phyloP scores from a whole-genome alignment of 2,888 invertebrate genomes.

The Trachelus troglodyta region DNA sequence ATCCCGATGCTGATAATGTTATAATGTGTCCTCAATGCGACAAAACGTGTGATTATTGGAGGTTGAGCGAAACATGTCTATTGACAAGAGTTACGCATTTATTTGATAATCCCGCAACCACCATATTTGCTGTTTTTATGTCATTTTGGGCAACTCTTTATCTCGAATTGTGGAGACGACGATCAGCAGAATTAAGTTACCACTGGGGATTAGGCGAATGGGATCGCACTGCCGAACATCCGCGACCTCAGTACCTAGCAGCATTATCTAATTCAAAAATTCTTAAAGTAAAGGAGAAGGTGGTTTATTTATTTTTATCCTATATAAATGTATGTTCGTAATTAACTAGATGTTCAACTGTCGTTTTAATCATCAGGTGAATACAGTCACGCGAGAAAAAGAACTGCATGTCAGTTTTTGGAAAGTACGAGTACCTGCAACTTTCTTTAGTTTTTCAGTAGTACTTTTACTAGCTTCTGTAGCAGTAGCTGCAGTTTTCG shows the following conservation, averaged over 20 bases:
- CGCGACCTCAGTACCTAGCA: conserved; percentile 80
- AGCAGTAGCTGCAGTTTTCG: conserved; percentile 80
- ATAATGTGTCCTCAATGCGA: conserved; percentile 88
- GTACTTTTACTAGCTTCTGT: conserved; percentile 74
- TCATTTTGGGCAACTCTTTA: conserved; percentile 85
- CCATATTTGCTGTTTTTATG: conserved; percentile 84
- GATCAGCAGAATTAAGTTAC: conserved; percentile 81
- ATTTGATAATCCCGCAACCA: conserved; percentile 84
- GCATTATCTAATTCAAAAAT: conserved; percentile 79
- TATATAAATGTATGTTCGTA: neutral
- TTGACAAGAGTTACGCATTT: conserved; percentile 81
- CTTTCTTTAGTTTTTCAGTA: conserved; percentile 77
- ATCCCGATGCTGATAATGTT: conserved; percentile 52
- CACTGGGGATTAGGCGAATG: conserved; percentile 85
- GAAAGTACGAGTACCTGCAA: conserved; percentile 78
- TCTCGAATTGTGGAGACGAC: conserved; percentile 86
- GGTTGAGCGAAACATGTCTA: conserved; percentile 76
- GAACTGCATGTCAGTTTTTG: conserved; percentile 84
- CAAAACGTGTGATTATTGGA: conserved; percentile 79
- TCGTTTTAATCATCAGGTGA: conserved; percentile 24
- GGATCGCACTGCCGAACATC: conserved; percentile 80
- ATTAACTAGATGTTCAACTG: neutral
- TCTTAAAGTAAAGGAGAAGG: conserved; percentile 76
- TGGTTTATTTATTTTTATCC: conserved; percentile 20
- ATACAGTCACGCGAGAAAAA: conserved; percentile 69